A percentile compares a stretch with the other conserved stretches of the same genome.
Evolutionary conservation across 2,888 invertebrate species (phyloP).

Genomic region (Agrochola litura): DNA sequence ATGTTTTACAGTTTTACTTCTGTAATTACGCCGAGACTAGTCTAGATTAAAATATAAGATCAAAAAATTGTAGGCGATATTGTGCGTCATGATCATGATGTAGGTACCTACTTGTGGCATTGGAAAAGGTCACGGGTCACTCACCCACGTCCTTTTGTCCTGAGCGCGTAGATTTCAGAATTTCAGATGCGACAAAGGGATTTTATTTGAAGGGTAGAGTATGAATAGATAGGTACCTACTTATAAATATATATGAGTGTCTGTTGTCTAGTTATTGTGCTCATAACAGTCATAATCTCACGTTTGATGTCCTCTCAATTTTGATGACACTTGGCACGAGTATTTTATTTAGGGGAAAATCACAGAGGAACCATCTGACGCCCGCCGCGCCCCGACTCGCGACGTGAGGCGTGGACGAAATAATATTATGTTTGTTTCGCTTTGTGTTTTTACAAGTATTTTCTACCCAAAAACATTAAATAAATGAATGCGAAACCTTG

Average conservation of each 20-base stretch:
- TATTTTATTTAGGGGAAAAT: neutral
- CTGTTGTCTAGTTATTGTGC: neutral
- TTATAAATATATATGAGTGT: neutral
- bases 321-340: conserved; percentile 1
- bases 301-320: conserved; percentile 5
- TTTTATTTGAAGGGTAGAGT: conserved; percentile 1
- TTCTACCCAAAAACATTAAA: conserved; percentile 6
- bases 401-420: neutral
- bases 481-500: conserved; percentile 17
- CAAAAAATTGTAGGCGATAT: neutral
- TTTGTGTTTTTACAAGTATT: neutral
- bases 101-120: neutral
- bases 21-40: neutral
- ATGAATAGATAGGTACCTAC: neutral
- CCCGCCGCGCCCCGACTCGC: no score
- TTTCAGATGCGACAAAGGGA: conserved; percentile 10
- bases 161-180: conserved; percentile 1
- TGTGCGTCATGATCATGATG: conserved; percentile 1
- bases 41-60: neutral
- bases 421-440: neutral
- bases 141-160: conserved; percentile 16
- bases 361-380: neutral
- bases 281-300: neutral
- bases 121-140: conserved; percentile 36
- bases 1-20: neutral